These are phyloP conservation scores for Ochotona princeps DNA, from an alignment of 2,113 vertebrate genomes.

Conservation along the genomic window DNA sequence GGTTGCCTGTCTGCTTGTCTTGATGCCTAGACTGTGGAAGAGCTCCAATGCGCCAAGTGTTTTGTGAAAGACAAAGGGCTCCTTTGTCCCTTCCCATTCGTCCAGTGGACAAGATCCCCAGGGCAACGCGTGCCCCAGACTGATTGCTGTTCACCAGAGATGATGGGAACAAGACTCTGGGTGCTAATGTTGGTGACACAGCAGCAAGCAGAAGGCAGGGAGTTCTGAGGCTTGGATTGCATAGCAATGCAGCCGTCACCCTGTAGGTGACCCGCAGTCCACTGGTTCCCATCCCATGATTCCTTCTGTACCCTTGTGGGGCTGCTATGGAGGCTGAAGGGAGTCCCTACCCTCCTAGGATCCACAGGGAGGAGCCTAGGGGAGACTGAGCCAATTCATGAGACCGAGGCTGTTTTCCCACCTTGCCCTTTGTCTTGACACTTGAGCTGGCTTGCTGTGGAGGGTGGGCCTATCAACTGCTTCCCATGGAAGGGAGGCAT, in stretches of 20 bases:
- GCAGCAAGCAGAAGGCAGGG: neutral
- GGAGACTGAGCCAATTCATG: neutral
- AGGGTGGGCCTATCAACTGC: neutral
- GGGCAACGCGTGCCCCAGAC: fast-evolving
- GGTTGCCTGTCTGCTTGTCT: neutral
- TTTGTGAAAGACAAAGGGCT: neutral
- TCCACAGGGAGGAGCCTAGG: neutral
- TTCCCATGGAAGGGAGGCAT: neutral
- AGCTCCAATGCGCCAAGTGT: neutral
- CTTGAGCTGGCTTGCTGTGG: neutral
- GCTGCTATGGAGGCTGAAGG: neutral
- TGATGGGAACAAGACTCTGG: fast-evolving
- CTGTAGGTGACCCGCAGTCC: too few species aligned
- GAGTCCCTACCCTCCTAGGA: neutral
- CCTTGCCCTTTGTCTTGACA: neutral
- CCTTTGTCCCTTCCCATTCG: neutral
- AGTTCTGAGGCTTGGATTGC: neutral
- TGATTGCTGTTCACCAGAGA: neutral
- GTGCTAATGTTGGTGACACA: too few species aligned
- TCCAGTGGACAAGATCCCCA: neutral
- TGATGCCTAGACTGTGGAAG: neutral
- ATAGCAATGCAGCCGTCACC: neutral
- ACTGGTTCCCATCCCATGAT: fast-evolving
- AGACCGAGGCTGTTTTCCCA: neutral
- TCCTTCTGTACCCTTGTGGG: neutral